A percentile compares a stretch with the other conserved stretches of the same genome.
Evolutionary conservation across 1,140 invertebrate genomes (phyloP).

Genomic region (Aculops lycopersici): DNA sequence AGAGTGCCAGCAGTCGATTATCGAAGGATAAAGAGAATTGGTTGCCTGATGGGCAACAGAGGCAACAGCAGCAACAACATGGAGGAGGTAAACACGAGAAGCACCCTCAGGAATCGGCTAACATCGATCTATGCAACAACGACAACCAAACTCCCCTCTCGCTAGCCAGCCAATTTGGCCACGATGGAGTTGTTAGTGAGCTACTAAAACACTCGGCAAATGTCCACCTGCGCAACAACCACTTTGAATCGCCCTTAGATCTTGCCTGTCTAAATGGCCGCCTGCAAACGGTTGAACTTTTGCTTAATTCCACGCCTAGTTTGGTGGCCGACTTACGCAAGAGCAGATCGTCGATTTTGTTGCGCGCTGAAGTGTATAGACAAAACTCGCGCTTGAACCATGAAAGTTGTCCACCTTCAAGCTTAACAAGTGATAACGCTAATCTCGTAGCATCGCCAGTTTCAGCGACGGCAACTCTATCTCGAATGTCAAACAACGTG

Average conservation of each 20-base stretch:
- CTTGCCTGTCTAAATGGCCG: constrained; percentile 48
- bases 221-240: constrained; percentile 51
- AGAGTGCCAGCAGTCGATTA: not conserved
- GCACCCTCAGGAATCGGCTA: not conserved
- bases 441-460: no score
- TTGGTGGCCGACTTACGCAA: constrained; percentile 3
- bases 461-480: not conserved
- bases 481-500: not conserved
- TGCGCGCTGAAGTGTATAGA: no score
- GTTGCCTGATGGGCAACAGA: not conserved
- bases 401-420: no score
- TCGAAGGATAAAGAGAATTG: not conserved
- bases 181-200: constrained; percentile 50
- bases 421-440: no score
- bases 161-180: constrained; percentile 73
- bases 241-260: constrained; percentile 66
- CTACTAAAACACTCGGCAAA: constrained; percentile 56
- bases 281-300: constrained; percentile 50
- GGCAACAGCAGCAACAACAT: not conserved
- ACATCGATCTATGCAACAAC: constrained; percentile 30
- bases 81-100: constrained; percentile 1
- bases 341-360: no score
- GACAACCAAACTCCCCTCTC: constrained; percentile 74
- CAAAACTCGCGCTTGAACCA: no score
- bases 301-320: constrained; percentile 21